Conservation (phyloP, 2,797 vertebrate species). For the Gobionotothen gibberifrons region DNA sequence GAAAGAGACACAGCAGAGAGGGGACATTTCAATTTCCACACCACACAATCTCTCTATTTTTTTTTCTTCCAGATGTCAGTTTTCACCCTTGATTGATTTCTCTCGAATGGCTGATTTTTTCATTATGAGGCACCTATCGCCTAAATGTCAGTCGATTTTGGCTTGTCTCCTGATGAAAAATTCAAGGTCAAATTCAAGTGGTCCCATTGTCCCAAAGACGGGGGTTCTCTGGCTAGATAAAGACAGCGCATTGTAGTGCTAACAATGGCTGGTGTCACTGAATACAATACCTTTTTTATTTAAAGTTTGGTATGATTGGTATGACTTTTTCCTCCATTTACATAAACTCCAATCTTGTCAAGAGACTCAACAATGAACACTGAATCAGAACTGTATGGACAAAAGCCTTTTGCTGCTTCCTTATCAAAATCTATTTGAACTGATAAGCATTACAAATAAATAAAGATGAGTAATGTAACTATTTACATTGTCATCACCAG, state of each 20-base stretch:
- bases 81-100: constrained; percentile 74
- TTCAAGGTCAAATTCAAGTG: constrained; percentile 65
- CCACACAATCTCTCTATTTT: constrained; percentile 47
- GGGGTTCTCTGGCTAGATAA: constrained; percentile 17
- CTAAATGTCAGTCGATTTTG: constrained; percentile 73
- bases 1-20: constrained; percentile 53
- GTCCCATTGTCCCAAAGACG: constrained; percentile 34
- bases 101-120: constrained; percentile 70
- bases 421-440: neutral
- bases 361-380: neutral
- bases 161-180: constrained; percentile 58
- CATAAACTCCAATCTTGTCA: neutral
- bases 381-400: neutral
- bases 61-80: constrained; percentile 60
- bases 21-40: constrained; percentile 59
- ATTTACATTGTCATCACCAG: neutral
- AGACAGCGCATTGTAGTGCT: constrained; percentile 15
- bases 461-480: neutral
- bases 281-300: constrained; percentile 6
- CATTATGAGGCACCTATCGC: constrained; percentile 62
- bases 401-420: neutral
- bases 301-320: constrained; percentile 11
- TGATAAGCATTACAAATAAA: neutral
- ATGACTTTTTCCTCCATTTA: neutral
- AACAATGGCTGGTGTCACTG: constrained; percentile 18